These are phyloP conservation scores for Oostethus manadensis DNA, from an alignment of 2,113 vertebrate species.

Conservation along the genomic window DNA sequence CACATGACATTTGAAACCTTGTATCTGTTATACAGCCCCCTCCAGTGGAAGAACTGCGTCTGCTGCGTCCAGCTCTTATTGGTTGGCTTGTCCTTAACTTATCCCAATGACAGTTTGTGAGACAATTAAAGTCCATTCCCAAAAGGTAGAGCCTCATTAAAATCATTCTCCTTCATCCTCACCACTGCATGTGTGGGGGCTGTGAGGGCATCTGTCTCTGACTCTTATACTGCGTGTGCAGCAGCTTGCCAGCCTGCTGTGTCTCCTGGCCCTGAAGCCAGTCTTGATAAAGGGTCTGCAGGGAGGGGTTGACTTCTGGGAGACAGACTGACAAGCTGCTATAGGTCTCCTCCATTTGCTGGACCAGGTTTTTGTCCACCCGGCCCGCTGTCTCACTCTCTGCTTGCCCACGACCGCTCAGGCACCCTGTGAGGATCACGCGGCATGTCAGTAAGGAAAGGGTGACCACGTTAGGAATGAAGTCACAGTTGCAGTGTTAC, in stretches of 20 bases:
- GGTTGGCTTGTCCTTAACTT: neutral
- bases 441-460: neutral
- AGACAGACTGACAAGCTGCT: slow-evolving; percentile 75
- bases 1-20: neutral
- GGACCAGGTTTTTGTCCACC: slow-evolving; percentile 77
- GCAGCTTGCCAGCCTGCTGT: slow-evolving; percentile 62
- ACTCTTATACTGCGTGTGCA: slow-evolving; percentile 77
- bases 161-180: slow-evolving; percentile 24
- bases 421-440: slow-evolving; percentile 73
- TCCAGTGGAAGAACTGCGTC: slow-evolving; percentile 14
- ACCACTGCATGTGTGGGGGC: slow-evolving; percentile 75
- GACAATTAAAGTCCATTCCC: neutral
- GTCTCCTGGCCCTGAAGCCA: slow-evolving; percentile 88
- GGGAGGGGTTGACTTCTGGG: slow-evolving; percentile 71
- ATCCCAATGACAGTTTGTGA: neutral
- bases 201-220: slow-evolving; percentile 44
- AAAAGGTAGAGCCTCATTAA: neutral
- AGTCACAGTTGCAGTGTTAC: slow-evolving; percentile 18
- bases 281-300: slow-evolving; percentile 83
- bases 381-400: slow-evolving; percentile 76
- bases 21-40: slow-evolving; percentile 1
- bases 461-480: neutral
- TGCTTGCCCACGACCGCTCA: slow-evolving; percentile 82
- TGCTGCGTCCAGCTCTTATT: neutral
- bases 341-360: slow-evolving; percentile 87